Evolutionary conservation across 2,113 vertebrate species (phyloP).

Genomic region (Helogale parvula): DNA sequence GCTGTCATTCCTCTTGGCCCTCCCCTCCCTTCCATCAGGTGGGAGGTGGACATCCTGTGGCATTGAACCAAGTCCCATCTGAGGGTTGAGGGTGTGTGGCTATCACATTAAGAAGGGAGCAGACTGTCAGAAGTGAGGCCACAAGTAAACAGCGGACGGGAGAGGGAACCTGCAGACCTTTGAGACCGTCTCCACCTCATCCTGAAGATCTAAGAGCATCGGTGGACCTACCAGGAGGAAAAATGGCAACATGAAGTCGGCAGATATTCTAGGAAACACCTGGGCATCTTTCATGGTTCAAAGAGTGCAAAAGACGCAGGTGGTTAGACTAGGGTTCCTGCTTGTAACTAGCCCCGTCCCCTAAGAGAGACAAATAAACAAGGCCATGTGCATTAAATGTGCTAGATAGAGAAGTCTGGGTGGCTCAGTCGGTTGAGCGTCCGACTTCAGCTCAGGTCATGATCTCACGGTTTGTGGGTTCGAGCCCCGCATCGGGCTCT

Average conservation of each 20-base stretch:
- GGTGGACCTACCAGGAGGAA: background rate
- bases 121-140: background rate
- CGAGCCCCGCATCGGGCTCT: too few relatives aligned
- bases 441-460: too few relatives aligned
- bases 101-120: too few relatives aligned
- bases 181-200: background rate
- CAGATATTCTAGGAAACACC: background rate
- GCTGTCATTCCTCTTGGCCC: background rate
- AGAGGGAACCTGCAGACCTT: background rate
- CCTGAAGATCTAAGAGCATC: background rate
- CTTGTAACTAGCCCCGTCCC: too few relatives aligned
- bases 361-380: background rate
- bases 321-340: background rate
- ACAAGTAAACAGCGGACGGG: background rate
- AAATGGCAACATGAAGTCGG: background rate
- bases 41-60: too few relatives aligned
- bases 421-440: too few relatives aligned
- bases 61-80: background rate
- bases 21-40: background rate
- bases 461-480: too few relatives aligned
- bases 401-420: too few relatives aligned
- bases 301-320: background rate
- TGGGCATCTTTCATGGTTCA: background rate
- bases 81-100: background rate
- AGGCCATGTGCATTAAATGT: too few relatives aligned